phyloP scores from a whole-genome alignment of 2,113 vertebrate species.

The Colius striatus region DNA sequence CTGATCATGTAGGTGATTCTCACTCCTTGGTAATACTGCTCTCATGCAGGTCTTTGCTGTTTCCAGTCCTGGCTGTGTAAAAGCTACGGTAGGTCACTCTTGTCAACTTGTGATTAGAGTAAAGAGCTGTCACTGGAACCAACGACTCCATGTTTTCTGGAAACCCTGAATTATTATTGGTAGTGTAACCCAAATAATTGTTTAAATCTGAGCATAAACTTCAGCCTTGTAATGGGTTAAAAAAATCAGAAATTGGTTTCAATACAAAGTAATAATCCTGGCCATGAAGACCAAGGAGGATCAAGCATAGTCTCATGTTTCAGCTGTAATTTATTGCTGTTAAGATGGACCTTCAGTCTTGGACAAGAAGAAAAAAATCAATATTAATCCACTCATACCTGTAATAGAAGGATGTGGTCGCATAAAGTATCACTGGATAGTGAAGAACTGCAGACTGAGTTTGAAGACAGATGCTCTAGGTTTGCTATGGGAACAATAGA shows the following conservation, averaged over 20 bases:
- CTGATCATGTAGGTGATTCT: background rate
- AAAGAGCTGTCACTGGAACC: background rate
- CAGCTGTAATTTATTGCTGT: conserved; percentile 70
- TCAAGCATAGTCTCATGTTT: conserved; percentile 37
- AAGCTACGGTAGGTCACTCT: background rate
- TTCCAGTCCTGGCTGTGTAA: background rate
- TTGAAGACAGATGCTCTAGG: conserved; percentile 72
- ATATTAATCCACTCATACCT: conserved; percentile 81
- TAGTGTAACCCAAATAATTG: background rate
- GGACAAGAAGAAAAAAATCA: conserved; percentile 72
- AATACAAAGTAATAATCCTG: conserved; percentile 46
- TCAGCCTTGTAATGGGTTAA: conserved; percentile 48
- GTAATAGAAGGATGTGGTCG: conserved; percentile 76
- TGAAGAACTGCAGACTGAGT: conserved; percentile 44
- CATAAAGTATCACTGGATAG: conserved; percentile 67
- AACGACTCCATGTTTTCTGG: background rate
- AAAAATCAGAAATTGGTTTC: conserved; percentile 50
- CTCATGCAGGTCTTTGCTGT: background rate
- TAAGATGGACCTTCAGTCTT: conserved; percentile 67
- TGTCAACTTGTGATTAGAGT: background rate
- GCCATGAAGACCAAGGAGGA: conserved; percentile 25
- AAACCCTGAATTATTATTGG: background rate
- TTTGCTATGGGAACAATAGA: conserved; percentile 76
- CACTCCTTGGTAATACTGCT: background rate
- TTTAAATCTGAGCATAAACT: background rate